phyloP scores from a whole-genome alignment of 2,797 vertebrate species.

The Chelon labrosus region DNA sequence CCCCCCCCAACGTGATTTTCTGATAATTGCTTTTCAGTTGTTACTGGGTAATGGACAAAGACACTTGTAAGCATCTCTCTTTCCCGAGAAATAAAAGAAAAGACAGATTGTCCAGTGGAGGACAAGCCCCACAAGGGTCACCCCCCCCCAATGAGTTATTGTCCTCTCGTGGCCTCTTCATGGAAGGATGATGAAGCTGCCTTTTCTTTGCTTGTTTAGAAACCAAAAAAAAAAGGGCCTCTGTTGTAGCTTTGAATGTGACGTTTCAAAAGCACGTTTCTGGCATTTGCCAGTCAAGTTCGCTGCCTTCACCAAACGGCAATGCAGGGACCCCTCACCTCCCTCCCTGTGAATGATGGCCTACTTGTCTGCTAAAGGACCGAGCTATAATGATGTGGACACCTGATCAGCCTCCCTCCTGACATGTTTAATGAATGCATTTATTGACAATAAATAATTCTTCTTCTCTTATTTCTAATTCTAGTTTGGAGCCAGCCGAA shows the following conservation, averaged over 20 bases:
- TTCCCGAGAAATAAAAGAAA: not conserved
- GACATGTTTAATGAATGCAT: too few relatives aligned
- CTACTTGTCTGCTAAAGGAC: not conserved
- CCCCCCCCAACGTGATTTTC: too few relatives aligned
- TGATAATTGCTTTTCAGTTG: not conserved
- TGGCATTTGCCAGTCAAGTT: not conserved
- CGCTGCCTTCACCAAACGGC: not conserved
- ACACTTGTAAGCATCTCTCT: not conserved
- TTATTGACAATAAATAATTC: not conserved
- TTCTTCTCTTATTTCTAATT: conserved; percentile 38
- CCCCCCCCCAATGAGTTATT: not conserved
- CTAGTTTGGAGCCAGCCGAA: conserved; percentile 68
- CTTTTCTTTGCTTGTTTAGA: not conserved
- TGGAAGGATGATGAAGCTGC: not conserved
- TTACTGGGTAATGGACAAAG: not conserved
- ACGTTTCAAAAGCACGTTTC: too few relatives aligned
- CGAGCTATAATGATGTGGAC: not conserved
- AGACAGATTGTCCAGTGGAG: not conserved
- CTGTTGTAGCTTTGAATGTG: not conserved
- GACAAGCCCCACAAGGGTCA: not conserved
- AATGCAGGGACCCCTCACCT: not conserved
- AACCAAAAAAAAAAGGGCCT: not conserved
- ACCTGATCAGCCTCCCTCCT: not conserved
- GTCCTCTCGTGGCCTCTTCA: not conserved
- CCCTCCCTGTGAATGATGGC: not conserved